Evolutionary conservation across 2,113 vertebrate species (phyloP).

Genomic region (Orcinus orca): DNA sequence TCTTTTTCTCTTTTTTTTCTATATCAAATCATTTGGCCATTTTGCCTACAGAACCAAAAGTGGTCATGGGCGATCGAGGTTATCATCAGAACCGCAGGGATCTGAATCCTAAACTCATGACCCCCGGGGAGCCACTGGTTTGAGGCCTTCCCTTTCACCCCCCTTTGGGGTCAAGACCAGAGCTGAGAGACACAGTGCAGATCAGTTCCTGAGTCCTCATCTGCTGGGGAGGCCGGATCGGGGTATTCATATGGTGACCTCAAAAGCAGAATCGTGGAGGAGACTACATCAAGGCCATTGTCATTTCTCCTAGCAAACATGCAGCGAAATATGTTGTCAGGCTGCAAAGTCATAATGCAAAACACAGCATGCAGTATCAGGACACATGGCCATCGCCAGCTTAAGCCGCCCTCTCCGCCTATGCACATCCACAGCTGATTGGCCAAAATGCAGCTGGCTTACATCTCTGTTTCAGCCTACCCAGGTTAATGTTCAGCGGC

Average conservation of each 20-base stretch:
- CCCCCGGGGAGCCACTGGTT: background rate
- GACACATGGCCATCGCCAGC: background rate
- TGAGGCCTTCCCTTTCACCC: background rate
- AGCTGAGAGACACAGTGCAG: background rate
- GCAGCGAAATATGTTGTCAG: background rate
- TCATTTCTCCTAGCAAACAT: background rate
- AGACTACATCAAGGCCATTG: background rate
- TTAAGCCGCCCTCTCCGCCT: background rate
- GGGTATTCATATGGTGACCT: background rate
- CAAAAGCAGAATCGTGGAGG: background rate
- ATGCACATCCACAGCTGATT: too few relatives aligned
- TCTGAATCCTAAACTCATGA: background rate
- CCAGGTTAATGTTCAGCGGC: background rate
- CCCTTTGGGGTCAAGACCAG: background rate
- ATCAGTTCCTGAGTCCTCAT: background rate
- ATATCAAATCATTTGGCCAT: background rate
- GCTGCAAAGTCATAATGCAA: background rate
- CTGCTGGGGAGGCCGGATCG: background rate
- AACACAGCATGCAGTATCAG: background rate
- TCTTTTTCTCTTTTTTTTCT: background rate
- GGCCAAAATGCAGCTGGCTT: background rate
- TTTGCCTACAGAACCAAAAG: background rate
- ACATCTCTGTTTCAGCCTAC: background rate
- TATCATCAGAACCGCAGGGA: background rate
- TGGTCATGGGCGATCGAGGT: background rate